Evolutionary conservation across 2,888 invertebrate species (phyloP).

Genomic region (Muscina levida): DNA sequence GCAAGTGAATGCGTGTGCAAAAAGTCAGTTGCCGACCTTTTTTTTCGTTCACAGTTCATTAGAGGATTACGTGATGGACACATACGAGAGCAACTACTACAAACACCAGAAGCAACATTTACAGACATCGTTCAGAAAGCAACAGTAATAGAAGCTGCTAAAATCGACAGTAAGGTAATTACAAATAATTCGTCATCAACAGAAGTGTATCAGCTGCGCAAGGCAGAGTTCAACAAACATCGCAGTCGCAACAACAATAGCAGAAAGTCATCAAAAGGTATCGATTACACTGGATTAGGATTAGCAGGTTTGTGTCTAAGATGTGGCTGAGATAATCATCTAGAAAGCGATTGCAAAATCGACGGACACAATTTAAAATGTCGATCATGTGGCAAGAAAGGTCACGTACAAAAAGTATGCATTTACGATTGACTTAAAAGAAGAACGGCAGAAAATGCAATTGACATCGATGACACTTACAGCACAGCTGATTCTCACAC

Average conservation of each 20-base stretch:
- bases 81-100: constrained; percentile 53
- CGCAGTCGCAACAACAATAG: neutral
- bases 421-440: constrained; percentile 12
- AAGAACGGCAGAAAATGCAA: constrained; percentile 14
- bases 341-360: constrained; percentile 33
- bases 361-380: constrained; percentile 31
- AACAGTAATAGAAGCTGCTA: constrained; percentile 46
- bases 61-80: constrained; percentile 46
- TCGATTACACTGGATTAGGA: constrained; percentile 46
- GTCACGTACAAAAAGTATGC: constrained; percentile 26
- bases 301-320: too few relatives aligned
- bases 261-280: constrained; percentile 10
- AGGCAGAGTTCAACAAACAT: neutral
- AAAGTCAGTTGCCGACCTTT: constrained; percentile 49
- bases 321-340: constrained; percentile 44
- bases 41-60: constrained; percentile 54
- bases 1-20: constrained; percentile 41
- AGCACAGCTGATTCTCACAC: constrained; percentile 6
- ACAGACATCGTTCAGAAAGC: constrained; percentile 47
- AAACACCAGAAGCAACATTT: constrained; percentile 40
- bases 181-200: constrained; percentile 27
- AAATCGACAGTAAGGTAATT: constrained; percentile 49
- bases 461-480: constrained; percentile 9
- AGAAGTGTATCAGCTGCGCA: constrained; percentile 10
- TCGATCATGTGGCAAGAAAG: constrained; percentile 23